A percentile compares a stretch with the other conserved stretches of the same genome.
Conservation (phyloP, 2,113 vertebrate genomes). For the Brachirus orientalis region DNA sequence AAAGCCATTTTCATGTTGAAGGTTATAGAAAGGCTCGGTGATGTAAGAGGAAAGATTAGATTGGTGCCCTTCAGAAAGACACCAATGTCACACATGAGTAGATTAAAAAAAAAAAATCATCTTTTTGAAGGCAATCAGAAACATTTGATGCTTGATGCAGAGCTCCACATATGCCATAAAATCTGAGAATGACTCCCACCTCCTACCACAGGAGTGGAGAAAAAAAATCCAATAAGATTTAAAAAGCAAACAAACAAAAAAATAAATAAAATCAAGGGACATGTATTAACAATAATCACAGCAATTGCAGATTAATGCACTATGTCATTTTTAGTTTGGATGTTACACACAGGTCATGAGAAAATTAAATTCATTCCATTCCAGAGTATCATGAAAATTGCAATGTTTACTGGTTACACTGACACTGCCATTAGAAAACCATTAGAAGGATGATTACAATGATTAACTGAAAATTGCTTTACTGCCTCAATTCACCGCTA, state of each 20-base stretch:
- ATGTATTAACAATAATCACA: constrained; percentile 54
- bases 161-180: constrained; percentile 65
- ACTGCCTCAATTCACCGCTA: constrained; percentile 30
- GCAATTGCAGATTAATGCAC: constrained; percentile 29
- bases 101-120: constrained; percentile 62
- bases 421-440: constrained; percentile 50
- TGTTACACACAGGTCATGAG: constrained; percentile 17
- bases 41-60: constrained; percentile 58
- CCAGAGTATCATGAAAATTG: constrained; percentile 44
- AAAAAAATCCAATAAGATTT: constrained; percentile 58
- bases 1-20: constrained; percentile 59
- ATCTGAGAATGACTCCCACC: constrained; percentile 60
- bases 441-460: constrained; percentile 47
- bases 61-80: constrained; percentile 63
- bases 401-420: constrained; percentile 59
- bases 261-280: constrained; percentile 46
- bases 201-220: constrained; percentile 19
- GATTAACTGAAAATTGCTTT: constrained; percentile 50
- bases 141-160: constrained; percentile 60
- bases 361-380: constrained; percentile 29
- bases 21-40: constrained; percentile 51
- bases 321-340: constrained; percentile 36
- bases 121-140: constrained; percentile 62
- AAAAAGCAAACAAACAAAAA: too few relatives aligned
- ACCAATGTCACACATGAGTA: constrained; percentile 71